Base-by-base conservation (phyloP, 2,888 invertebrate genomes). In the Drosophila nigritarsus region DNA sequence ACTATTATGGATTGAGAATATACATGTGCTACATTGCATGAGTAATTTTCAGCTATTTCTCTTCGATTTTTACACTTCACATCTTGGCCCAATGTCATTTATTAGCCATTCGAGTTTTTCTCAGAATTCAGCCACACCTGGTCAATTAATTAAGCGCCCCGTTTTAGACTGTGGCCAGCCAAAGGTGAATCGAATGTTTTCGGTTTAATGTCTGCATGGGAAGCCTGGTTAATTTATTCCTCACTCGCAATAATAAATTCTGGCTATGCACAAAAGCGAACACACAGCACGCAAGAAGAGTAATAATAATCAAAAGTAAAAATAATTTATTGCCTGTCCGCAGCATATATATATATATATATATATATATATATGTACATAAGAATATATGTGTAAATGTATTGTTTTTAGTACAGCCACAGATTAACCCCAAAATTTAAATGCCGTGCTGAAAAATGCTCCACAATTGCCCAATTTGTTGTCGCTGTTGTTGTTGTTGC, bases 251-350 rank as follows among this genome's bases (percentile, higher is more conserved):
- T 60, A 83, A 82, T 72, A 82, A 82, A 72, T 82, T 70, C 64
- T 54, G 65, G 63, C 63, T 69, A 65, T 69, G 73, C 73, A 60
- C 58, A 72, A 55, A 9, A 83, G 64, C 68, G 65, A 82, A 45
- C 24, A 85, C 83, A 64, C 87, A 87, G 75, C 75, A 59, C 73
- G 68, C 63, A 70, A 84, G 75, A 61, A 80, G 85, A 87, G 85
- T 84, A 85, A 85, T 85, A 85, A 89, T 85, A 85, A 85, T 84
- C 85, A 89, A 85, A 82, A 75, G 87, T 80, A 84, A 87, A 89
- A 89, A 84, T 85, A 85, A 85, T 85, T 87, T 84, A 89, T 87
- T 69, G 85, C 87, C 84, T 70, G 82, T 68, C 76, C 76, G 63
- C 83, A 78, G 65, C 11, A 32, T 32, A 32, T 32, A 77, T 38